Evolutionary conservation across 2,797 vertebrate species (phyloP).

Genomic region (Aythya fuligula): DNA sequence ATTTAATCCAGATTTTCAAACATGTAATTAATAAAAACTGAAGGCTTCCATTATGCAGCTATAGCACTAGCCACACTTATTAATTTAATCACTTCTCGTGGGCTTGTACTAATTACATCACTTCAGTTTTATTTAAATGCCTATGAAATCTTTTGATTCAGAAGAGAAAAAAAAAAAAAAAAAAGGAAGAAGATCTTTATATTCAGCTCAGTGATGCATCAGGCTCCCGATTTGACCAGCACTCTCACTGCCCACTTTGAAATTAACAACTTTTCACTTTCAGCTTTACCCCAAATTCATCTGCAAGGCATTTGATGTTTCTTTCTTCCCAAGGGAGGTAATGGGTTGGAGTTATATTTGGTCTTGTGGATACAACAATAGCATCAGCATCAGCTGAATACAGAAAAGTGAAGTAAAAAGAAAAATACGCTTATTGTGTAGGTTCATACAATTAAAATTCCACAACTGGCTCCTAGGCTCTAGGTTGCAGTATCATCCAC

Average conservation of each 20-base stretch:
- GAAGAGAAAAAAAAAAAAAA: accelerated
- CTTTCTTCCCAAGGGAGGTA: background rate
- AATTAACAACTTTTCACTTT: background rate
- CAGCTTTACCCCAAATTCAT: background rate
- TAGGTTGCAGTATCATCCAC: background rate
- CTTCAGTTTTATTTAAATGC: constrained; percentile 7
- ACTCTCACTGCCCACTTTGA: background rate
- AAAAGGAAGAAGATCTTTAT: background rate
- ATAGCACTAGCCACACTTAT: background rate
- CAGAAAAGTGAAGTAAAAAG: background rate
- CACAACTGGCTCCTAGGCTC: background rate
- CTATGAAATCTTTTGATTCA: constrained; percentile 38
- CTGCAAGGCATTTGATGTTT: background rate
- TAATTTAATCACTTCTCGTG: constrained; percentile 25
- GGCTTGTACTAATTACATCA: constrained; percentile 48
- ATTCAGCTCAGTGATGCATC: background rate
- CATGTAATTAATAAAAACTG: constrained; percentile 52
- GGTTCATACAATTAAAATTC: background rate
- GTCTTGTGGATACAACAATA: background rate
- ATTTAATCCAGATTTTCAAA: constrained; percentile 55
- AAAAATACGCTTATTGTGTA: background rate
- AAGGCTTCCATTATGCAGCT: constrained; percentile 37
- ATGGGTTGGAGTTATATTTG: background rate
- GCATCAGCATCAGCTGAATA: background rate
- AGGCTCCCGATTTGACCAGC: background rate